Percentiles rank a stretch among this genome's conserved stretches.
These are phyloP conservation scores for Ips nitidus DNA, from an alignment of 1,140 invertebrate genomes.

Conservation along the genomic window DNA sequence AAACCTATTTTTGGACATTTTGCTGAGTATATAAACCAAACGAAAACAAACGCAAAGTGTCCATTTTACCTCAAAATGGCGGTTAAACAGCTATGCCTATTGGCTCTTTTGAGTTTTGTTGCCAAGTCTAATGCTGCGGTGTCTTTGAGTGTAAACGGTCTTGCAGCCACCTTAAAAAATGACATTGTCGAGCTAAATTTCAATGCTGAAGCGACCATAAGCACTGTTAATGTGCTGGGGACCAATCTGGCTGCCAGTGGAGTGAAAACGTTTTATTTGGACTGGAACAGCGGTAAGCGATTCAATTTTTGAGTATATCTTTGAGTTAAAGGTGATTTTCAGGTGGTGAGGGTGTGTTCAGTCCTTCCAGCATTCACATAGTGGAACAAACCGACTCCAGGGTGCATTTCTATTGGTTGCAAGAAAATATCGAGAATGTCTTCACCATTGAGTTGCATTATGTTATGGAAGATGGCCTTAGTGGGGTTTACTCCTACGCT, in stretches of 20 bases:
- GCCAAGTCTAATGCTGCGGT: no score
- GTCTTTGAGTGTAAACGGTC: not conserved
- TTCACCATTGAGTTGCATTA: constrained; percentile 23
- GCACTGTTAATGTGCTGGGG: constrained; percentile 8
- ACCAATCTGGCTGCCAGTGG: constrained; percentile 14
- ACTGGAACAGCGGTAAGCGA: constrained; percentile 19
- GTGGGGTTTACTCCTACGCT: constrained; percentile 20
- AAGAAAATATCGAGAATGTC: not conserved
- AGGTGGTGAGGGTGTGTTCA: not conserved
- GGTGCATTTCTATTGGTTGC: constrained; percentile 24
- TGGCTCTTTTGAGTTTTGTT: no score
- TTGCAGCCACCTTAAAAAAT: constrained; percentile 9
- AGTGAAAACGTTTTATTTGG: constrained; percentile 19
- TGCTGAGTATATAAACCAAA: no score
- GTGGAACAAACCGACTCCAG: constrained; percentile 4
- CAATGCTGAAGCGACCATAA: constrained; percentile 18
- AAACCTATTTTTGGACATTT: no score
- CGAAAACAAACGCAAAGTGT: no score
- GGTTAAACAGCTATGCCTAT: no score
- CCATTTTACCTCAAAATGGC: no score
- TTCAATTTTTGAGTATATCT: not conserved
- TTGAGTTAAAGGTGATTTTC: not conserved
- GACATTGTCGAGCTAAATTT: constrained; percentile 5
- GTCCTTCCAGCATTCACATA: not conserved
- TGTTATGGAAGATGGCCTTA: constrained; percentile 14